phyloP scores from a whole-genome alignment of 2,888 invertebrate species.

The Ecliptopera silaceata region DNA sequence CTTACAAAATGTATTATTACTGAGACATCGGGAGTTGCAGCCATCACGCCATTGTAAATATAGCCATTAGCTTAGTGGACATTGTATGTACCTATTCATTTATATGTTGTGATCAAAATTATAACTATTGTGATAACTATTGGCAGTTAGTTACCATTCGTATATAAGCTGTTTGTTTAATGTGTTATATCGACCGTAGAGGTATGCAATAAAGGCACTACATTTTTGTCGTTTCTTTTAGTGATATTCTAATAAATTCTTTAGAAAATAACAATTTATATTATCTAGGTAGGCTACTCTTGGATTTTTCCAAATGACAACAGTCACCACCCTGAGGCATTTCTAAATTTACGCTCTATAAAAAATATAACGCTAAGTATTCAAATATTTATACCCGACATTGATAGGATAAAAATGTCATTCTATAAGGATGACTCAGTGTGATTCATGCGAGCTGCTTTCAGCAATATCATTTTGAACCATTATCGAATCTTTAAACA shows the following conservation, averaged over 20 bases:
- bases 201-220: slow-evolving; percentile 69
- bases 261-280: neutral
- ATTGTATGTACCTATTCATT: slow-evolving; percentile 60
- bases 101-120: slow-evolving; percentile 72
- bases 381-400: slow-evolving; percentile 34
- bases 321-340: slow-evolving; percentile 12
- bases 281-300: neutral
- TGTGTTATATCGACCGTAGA: slow-evolving; percentile 44
- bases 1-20: slow-evolving; percentile 80
- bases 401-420: slow-evolving; percentile 34
- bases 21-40: slow-evolving; percentile 52
- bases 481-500: slow-evolving; percentile 25
- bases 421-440: slow-evolving; percentile 35
- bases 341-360: slow-evolving; percentile 17
- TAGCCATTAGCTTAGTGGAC: slow-evolving; percentile 56
- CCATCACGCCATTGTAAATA: slow-evolving; percentile 48
- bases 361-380: slow-evolving; percentile 23
- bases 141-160: slow-evolving; percentile 47
- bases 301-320: slow-evolving; percentile 7
- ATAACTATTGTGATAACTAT: slow-evolving; percentile 72
- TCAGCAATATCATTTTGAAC: slow-evolving; percentile 23
- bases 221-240: slow-evolving; percentile 65
- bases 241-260: slow-evolving; percentile 10
- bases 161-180: slow-evolving; percentile 48
- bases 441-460: slow-evolving; percentile 28